Conservation (phyloP, 2,113 vertebrate genomes). For the Podarcis muralis region DNA sequence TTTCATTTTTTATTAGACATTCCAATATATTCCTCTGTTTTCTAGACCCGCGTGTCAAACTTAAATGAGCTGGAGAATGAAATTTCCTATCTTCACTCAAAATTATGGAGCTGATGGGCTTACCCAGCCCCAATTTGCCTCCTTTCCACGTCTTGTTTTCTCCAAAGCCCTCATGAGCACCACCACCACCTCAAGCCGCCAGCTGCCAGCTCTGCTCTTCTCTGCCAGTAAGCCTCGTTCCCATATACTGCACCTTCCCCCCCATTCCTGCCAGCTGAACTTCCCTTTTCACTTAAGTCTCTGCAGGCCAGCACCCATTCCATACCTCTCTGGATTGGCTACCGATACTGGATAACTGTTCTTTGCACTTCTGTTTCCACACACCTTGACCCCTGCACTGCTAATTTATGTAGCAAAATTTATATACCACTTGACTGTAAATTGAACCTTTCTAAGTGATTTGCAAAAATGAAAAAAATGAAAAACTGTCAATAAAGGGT, state of each 20-base stretch:
- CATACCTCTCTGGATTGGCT: neutral
- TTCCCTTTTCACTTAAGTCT: neutral
- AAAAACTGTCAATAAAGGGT: too few relatives aligned
- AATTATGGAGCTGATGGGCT: neutral
- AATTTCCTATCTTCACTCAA: neutral
- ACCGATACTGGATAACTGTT: neutral
- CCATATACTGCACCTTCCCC: neutral
- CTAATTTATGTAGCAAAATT: neutral
- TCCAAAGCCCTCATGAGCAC: neutral
- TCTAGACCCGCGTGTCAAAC: neutral
- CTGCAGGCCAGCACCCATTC: neutral
- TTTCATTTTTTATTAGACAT: constrained; percentile 15
- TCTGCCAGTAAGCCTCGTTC: too few relatives aligned
- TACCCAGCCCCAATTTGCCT: neutral
- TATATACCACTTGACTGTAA: neutral
- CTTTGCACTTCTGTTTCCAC: neutral
- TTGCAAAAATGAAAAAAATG: too few relatives aligned
- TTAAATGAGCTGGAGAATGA: neutral
- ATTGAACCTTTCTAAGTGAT: too few relatives aligned
- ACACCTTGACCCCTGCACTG: neutral
- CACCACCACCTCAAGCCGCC: neutral
- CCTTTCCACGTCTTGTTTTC: neutral
- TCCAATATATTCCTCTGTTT: neutral
- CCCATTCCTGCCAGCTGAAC: neutral
- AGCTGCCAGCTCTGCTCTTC: neutral